phyloP scores from a whole-genome alignment of 2,888 invertebrate species.

The Lasioglossum marginatum region DNA sequence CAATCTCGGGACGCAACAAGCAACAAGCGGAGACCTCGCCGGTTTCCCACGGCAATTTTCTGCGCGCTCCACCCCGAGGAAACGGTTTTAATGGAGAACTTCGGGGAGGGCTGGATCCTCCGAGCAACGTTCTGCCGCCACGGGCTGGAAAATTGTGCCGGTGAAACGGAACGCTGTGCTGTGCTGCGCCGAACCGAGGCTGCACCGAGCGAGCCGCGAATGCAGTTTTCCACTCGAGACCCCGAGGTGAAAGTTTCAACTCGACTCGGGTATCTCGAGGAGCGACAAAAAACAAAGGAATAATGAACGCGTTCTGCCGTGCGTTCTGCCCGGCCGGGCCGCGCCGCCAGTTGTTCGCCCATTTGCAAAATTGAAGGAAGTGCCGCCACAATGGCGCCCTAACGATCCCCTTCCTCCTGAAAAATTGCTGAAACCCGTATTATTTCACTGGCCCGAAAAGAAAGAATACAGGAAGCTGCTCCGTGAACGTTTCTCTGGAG shows the following conservation, averaged over 20 bases:
- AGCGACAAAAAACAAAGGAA: conserved; percentile 5
- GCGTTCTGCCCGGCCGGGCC: background rate
- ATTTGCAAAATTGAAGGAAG: conserved; percentile 8
- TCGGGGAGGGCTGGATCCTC: background rate
- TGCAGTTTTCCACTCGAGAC: conserved; percentile 2
- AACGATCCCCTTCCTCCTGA: background rate
- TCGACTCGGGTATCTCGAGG: background rate
- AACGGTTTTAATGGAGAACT: background rate
- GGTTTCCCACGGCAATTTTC: conserved; percentile 10
- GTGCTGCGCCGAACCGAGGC: background rate
- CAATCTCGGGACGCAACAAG: conserved; percentile 4
- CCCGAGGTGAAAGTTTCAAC: conserved; percentile 32
- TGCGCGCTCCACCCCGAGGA: background rate
- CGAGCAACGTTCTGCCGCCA: conserved; percentile 13
- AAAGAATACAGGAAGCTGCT: background rate
- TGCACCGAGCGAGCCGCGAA: background rate
- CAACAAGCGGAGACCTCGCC: background rate
- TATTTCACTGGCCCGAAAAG: background rate
- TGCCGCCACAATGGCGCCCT: background rate
- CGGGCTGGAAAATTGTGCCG: conserved; percentile 29
- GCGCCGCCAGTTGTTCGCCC: background rate
- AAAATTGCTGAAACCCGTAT: background rate
- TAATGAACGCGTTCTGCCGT: background rate
- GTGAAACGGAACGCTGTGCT: background rate
- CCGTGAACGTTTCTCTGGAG: background rate